A percentile compares a stretch with the other conserved stretches of the same genome.
These are phyloP conservation scores for Drosophila paranaensis DNA, from an alignment of 2,888 invertebrate genomes.

Conservation along the genomic window DNA sequence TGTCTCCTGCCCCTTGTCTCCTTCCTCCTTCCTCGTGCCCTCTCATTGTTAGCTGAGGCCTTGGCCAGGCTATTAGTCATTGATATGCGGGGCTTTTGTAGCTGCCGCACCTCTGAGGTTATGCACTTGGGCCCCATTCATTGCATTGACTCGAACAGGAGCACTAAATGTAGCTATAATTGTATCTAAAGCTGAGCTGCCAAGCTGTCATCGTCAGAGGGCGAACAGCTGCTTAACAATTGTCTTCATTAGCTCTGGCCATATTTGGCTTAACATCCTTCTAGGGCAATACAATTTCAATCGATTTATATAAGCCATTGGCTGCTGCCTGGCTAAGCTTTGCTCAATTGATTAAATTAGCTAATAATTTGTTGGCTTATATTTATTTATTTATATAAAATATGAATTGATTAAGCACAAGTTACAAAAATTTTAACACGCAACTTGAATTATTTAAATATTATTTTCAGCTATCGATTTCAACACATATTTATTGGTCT, in stretches of 20 bases:
- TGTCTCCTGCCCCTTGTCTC: neutral
- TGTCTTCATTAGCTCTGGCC: conserved; percentile 50
- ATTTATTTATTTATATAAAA: conserved; percentile 1
- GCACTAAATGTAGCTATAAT: conserved; percentile 17
- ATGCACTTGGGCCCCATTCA: conserved; percentile 18
- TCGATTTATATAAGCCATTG: conserved; percentile 13
- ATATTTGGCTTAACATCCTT: conserved; percentile 28
- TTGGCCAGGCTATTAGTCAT: conserved; percentile 67
- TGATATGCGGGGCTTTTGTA: conserved; percentile 62
- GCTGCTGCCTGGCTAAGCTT: neutral
- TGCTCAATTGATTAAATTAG: conserved; percentile 1
- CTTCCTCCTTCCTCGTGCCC: conserved; percentile 7
- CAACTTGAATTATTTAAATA: neutral
- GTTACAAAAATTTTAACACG: neutral
- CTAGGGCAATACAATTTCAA: conserved; percentile 13
- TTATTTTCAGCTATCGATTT: conserved; percentile 4
- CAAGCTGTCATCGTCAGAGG: conserved; percentile 32
- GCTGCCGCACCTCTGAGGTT: conserved; percentile 59
- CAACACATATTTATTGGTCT: neutral
- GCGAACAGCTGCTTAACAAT: conserved; percentile 42
- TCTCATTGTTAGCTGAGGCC: conserved; percentile 32
- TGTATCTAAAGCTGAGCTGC: conserved; percentile 12
- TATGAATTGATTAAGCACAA: conserved; percentile 3
- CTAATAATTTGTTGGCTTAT: neutral
- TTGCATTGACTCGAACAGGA: conserved; percentile 3